Evolutionary conservation across 2,888 invertebrate genomes (phyloP), one percentile per base, ranked within the genome.

Genomic region (Leptodirus hochenwartii): DNA sequence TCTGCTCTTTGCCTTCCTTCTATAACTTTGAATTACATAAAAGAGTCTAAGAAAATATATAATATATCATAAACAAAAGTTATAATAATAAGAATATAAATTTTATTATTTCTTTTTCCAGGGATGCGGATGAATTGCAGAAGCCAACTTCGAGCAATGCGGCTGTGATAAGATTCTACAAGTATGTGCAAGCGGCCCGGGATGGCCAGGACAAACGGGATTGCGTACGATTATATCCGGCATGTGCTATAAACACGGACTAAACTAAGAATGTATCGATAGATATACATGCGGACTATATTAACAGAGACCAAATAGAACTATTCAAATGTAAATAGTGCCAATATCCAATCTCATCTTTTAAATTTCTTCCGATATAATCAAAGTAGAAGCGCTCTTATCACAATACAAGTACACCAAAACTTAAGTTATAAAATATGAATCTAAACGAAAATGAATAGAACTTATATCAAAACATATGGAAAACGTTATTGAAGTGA

Each of bases 181-280:
- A 68, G 44, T 79, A 81, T 44, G 69, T 84, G 4, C 75, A 74
- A 47, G 79, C 84, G 0, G 84, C 84, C 1, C 66, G 82, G 41
- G 74, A 80, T 43, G 84, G 84, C 0, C 82, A 84, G 49, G 80
- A 82, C 40, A 69, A 73, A 42, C 71, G 73, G 39, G 78, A 84
- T 46, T 85, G 84, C 43, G 42, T 66, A 2, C 47, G 58, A 36
- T 47, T 69, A 2, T 81, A 79, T 51, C 68, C 76, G 2, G 53
- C 66, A 31, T 84, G 84, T 53, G 61, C 63, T 30, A 62, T 75
- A 30, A 69, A 71, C 43, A 76, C 71, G n/a, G 72, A 71, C 34
- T 31, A 27, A 30, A 6, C 25, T 9, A n/a, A n/a, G n/a, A n/a
- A n/a, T n/a, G n/a, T n/a, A n/a, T n/a, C n/a, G n/a, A n/a, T n/a